phyloP scores from a whole-genome alignment of 1,140 invertebrate genomes.

The Drosophila murphyi region DNA sequence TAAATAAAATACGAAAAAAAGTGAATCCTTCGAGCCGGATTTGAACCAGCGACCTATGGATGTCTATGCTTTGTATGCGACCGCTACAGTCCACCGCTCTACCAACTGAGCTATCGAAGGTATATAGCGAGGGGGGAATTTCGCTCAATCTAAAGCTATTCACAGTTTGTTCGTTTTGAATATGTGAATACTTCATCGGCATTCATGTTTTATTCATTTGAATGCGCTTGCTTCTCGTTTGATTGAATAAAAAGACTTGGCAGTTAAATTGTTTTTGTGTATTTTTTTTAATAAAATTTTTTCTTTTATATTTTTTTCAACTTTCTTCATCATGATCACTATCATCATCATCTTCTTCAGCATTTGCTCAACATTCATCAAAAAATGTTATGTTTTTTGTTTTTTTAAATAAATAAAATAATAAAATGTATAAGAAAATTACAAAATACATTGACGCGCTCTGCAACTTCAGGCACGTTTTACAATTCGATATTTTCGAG shows the following conservation, averaged over 20 bases:
- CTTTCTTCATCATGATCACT: constrained; percentile 59
- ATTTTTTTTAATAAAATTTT: constrained; percentile 75
- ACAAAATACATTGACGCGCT: constrained; percentile 70
- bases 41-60: constrained; percentile 91
- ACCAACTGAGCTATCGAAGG: constrained; percentile 95
- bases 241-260: constrained; percentile 35
- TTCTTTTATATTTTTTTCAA: constrained; percentile 76
- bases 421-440: constrained; percentile 73
- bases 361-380: constrained; percentile 39
- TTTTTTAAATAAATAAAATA: constrained; percentile 81
- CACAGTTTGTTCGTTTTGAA: background rate
- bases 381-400: constrained; percentile 59
- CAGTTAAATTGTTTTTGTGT: constrained; percentile 43
- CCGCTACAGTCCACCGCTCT: constrained; percentile 94
- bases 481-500: constrained; percentile 59
- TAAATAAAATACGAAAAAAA: constrained; percentile 20
- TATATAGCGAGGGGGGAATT: constrained; percentile 27
- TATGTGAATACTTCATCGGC: background rate
- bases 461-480: constrained; percentile 71
- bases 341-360: constrained; percentile 55
- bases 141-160: background rate
- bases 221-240: background rate
- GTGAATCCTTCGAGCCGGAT: constrained; percentile 88
- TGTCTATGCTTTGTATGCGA: constrained; percentile 65
- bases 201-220: background rate